Conservation (phyloP, 2,113 vertebrate species). For the Syngnathoides biaculeatus region DNA sequence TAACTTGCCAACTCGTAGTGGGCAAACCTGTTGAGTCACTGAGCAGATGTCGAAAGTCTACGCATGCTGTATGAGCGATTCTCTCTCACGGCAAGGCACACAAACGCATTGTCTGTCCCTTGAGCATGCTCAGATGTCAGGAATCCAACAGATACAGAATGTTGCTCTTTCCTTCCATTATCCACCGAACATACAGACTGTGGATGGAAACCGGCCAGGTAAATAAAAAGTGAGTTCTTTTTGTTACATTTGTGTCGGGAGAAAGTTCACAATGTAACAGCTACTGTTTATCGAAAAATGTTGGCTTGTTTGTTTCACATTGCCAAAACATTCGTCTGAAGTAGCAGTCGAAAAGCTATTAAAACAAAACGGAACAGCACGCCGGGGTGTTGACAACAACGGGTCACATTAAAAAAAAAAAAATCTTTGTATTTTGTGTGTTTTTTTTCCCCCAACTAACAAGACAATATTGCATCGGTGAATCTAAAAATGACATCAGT, state of each 20-base stretch:
- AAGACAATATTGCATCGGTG: too few relatives aligned
- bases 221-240: too few relatives aligned
- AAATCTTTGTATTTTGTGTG: too few relatives aligned
- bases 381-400: too few relatives aligned
- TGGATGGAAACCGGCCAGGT: slow-evolving; percentile 24
- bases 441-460: too few relatives aligned
- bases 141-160: slow-evolving; percentile 40
- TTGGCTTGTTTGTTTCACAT: not conserved
- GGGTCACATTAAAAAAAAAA: too few relatives aligned
- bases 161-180: slow-evolving; percentile 25
- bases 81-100: slow-evolving; percentile 33
- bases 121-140: slow-evolving; percentile 55
- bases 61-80: slow-evolving; percentile 51
- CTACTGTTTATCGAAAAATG: not conserved
- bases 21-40: slow-evolving; percentile 8
- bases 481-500: too few relatives aligned
- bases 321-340: not conserved
- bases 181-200: slow-evolving; percentile 33
- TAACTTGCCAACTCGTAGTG: not conserved
- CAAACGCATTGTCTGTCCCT: slow-evolving; percentile 54
- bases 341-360: too few relatives aligned
- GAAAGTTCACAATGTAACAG: not conserved
- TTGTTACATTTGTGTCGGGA: not conserved
- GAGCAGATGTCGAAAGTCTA: slow-evolving; percentile 27
- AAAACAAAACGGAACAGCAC: too few relatives aligned